These are phyloP conservation scores for Ciona savignyi DNA, from an alignment of 23 tunicate species.

Conservation along the genomic window DNA sequence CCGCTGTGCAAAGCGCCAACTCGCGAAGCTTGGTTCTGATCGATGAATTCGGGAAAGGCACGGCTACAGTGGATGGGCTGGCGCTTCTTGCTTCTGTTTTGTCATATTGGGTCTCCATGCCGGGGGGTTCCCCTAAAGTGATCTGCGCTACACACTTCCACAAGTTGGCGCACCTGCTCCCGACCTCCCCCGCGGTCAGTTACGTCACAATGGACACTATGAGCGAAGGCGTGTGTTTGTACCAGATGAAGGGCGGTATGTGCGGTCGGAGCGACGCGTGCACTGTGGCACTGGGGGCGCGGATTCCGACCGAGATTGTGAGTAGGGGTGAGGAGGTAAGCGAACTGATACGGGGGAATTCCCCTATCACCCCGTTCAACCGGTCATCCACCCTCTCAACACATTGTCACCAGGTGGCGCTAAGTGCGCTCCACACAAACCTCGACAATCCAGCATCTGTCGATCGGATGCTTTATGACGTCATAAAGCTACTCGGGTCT, in stretches of 20 bases:
- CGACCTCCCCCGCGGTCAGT: constrained; percentile 16
- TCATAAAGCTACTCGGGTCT: neutral
- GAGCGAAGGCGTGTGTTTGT: constrained; percentile 37
- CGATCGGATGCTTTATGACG: constrained; percentile 1
- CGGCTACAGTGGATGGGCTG: constrained; percentile 80
- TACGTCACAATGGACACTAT: constrained; percentile 63
- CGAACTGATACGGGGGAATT: constrained; percentile 40
- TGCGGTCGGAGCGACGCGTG: constrained; percentile 41
- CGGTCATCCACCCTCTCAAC: constrained; percentile 29
- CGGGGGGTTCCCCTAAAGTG: constrained; percentile 33
- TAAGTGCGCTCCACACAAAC: constrained; percentile 6
- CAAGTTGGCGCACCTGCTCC: constrained; percentile 31
- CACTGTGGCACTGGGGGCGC: constrained; percentile 48
- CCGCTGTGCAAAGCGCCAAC: constrained; percentile 24
- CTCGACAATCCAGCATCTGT: constrained; percentile 8
- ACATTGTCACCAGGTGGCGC: constrained; percentile 37
- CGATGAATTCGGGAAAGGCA: constrained; percentile 95
- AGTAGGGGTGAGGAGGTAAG: constrained; percentile 59
- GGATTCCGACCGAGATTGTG: constrained; percentile 63
- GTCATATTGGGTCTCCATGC: constrained; percentile 29
- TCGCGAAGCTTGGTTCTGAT: constrained; percentile 40
- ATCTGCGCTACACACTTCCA: constrained; percentile 81
- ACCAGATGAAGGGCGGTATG: constrained; percentile 61
- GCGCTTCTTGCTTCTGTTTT: constrained; percentile 49
- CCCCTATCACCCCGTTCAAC: constrained; percentile 54